Evolutionary conservation across 2,888 invertebrate species (phyloP), one percentile per base, ranked within the genome.

Genomic region (Pristionchus japonicus): DNA sequence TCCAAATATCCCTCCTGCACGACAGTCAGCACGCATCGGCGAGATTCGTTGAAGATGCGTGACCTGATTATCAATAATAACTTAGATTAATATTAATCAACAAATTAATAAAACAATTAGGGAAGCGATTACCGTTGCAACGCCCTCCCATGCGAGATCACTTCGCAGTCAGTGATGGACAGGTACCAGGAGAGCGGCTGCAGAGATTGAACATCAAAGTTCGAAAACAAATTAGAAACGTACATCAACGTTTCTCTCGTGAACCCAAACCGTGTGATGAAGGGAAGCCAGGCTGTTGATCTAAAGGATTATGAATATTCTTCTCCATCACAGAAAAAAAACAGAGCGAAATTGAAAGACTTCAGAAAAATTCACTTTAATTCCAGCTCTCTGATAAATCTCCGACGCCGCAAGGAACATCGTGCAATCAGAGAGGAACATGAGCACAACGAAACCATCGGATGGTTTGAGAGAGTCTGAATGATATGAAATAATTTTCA

Each of bases 221-320:
- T 49, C 15, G 47, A 47, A 23, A 15, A 57, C 9, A 20, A 15
- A 57, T 6, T 4, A 57, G 27, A 61, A 43, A 61, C 84, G 34
- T 17, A 84, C 84, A 37, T 84, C 84, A 9, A 84, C 1, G 34
- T 84, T 37, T 6, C 34, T 27, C 17, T 84, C 84, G 23, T 84
- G 84, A 37, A 84, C n/a, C 84, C 84, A 61, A 7, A 84, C 84
- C 3, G 84, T 23, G 23, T 84, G 84, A 57, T 84, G 84, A 6
- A 84, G 84, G 1, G 84, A 84, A 61, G 84, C 52, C 1, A 9
- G 20, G 37, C 13, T 3, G 3, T 27, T 11, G 37, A 84, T 49
- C 82, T 80, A 27, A 40, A n/a, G n/a, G n/a, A n/a, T n/a, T 23
- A 23, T 20, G 70, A 74, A 40, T n/a, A n/a, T n/a, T n/a, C n/a